Conservation (phyloP, 2,113 vertebrate species). For the Aramus guarauna region DNA sequence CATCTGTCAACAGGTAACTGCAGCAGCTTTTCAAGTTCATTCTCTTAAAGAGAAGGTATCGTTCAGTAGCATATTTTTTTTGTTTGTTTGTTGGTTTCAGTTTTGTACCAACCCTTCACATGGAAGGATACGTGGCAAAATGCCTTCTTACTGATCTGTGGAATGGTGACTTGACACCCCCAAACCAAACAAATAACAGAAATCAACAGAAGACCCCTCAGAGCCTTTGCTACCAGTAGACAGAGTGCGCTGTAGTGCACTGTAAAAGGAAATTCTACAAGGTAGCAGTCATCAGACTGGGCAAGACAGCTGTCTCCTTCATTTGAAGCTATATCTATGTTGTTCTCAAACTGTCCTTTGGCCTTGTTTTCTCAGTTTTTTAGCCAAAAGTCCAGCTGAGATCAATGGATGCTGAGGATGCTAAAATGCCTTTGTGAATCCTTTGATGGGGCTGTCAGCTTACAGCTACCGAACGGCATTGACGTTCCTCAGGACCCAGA, state of each 20-base stretch:
- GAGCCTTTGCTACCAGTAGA: neutral
- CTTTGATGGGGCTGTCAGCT: neutral
- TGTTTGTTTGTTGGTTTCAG: neutral
- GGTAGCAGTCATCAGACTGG: neutral
- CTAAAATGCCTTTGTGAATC: neutral
- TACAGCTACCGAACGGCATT: neutral
- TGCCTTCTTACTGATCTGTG: neutral
- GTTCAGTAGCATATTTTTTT: neutral
- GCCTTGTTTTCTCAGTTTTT: neutral
- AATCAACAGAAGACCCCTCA: neutral
- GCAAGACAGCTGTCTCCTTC: neutral
- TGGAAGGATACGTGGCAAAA: neutral
- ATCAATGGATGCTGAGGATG: neutral
- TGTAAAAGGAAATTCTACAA: neutral
- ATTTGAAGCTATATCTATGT: neutral
- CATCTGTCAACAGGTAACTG: neutral
- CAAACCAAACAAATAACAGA: neutral
- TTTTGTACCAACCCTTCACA: neutral
- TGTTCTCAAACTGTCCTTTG: neutral
- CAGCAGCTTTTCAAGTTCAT: neutral
- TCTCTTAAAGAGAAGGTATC: neutral
- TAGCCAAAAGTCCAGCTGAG: neutral
- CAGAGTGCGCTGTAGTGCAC: neutral
- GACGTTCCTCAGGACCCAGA: neutral
- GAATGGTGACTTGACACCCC: neutral